Evolutionary conservation across 2,113 vertebrate genomes (phyloP), one percentile per base, ranked within the genome.

Genomic region (Coreoperca whiteheadi): DNA sequence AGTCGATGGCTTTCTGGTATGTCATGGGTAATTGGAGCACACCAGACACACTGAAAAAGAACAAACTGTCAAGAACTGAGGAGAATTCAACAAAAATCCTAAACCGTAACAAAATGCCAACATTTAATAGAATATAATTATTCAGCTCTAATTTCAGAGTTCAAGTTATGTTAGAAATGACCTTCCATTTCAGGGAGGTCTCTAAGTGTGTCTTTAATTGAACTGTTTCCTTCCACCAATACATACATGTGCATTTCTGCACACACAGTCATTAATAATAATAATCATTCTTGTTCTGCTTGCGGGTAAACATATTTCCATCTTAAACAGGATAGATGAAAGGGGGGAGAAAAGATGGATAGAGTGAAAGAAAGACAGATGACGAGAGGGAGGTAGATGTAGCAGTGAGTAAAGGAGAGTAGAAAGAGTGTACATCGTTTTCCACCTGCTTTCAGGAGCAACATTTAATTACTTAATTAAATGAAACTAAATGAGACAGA

Each of bases 291-390:
- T 66, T 69, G 32, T 77, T 79, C 68, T 82, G 84, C 84, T 86
- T 39, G 61, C 61, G n/a, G 57, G 71, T 66, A 20, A 86, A 81
- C 56, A 60, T 54, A 81, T 81, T 84, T 79, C 56, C 81, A 86
- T 86, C 56, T 73, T 54, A 79, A 84, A 81, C 69, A 77, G 65
- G 61, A 75, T 25, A 69, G 74, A 80, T 80, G 81, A 69, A 66
- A 60, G 54, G 21, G 63, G 21, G 23, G 32, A 30, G 48, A 39
- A 78, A 48, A 41, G 67, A 80, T 61, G 60, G 76, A 77, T 23
- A 11, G 59, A 39, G 60, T 23, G 14, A 74, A 30, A 68, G 37
- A 56, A 23, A 63, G 32, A 70, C 9, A 48, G 21, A 73, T 9
- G 48, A 23, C 70, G 30, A 25, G 53, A 39, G 28, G 46, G 63